Conservation (phyloP, 2,113 vertebrate genomes). For the Pelusios castaneus region DNA sequence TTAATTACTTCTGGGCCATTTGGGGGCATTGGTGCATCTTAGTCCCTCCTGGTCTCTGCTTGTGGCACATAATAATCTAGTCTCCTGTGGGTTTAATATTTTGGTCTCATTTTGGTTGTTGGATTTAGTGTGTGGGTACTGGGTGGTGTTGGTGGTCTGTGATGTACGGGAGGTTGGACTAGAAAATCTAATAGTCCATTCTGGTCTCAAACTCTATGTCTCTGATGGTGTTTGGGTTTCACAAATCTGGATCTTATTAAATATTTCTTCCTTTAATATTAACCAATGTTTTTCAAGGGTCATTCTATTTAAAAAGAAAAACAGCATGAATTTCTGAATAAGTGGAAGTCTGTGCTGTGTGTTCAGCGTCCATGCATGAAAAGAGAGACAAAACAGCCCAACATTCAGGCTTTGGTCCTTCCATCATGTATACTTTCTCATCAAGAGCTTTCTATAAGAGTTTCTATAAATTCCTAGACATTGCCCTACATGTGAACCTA, state of each 20-base stretch:
- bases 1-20: too few relatives aligned
- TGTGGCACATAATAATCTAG: neutral
- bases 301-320: neutral
- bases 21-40: neutral
- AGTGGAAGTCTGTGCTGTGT: neutral
- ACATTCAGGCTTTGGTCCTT: neutral
- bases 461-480: neutral
- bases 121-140: too few relatives aligned
- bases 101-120: too few relatives aligned
- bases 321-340: neutral
- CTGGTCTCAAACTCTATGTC: neutral
- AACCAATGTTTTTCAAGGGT: neutral
- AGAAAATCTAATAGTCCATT: neutral
- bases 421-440: neutral
- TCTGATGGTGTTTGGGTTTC: neutral
- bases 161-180: neutral
- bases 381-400: neutral
- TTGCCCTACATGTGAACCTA: neutral
- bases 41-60: neutral
- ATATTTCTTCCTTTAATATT: neutral
- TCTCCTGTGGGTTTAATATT: neutral
- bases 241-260: fast-evolving
- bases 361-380: neutral
- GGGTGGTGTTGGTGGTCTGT: neutral
- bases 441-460: neutral